These are phyloP conservation scores for Lepidocyrtoides sp. DNA, from an alignment of 2,888 invertebrate species.

Conservation along the genomic window DNA sequence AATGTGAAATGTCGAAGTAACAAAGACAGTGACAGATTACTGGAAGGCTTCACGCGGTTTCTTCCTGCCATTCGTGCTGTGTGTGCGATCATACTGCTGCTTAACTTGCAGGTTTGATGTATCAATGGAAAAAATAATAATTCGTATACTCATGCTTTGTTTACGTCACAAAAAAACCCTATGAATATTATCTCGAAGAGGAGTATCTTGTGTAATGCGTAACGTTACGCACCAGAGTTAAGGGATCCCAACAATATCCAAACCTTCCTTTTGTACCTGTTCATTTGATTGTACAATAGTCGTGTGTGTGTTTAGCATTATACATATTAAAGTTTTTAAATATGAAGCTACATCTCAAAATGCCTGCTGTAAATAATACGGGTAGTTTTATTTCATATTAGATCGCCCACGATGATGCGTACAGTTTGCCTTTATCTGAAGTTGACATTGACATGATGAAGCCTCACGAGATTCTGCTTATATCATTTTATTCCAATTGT, in stretches of 20 bases:
- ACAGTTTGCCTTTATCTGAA: slow-evolving; percentile 38
- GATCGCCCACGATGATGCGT: slow-evolving; percentile 77
- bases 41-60: slow-evolving; percentile 72
- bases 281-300: too few relatives aligned
- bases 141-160: slow-evolving; percentile 57
- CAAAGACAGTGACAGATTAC: slow-evolving; percentile 80
- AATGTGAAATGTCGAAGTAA: slow-evolving; percentile 77
- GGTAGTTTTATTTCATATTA: slow-evolving; percentile 26
- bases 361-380: neutral
- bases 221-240: neutral
- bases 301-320: neutral
- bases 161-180: neutral
- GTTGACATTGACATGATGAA: slow-evolving; percentile 70
- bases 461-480: slow-evolving; percentile 54
- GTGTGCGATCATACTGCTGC: slow-evolving; percentile 49
- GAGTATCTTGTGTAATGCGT: slow-evolving; percentile 1
- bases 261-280: neutral
- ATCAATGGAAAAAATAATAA: slow-evolving; percentile 70
- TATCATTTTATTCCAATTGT: slow-evolving; percentile 40
- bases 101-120: slow-evolving; percentile 59
- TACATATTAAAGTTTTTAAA: neutral
- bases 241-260: slow-evolving; percentile 6
- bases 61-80: slow-evolving; percentile 70
- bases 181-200: neutral
- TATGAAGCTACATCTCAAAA: neutral